Evolutionary conservation across 2,888 invertebrate genomes (phyloP).

Genomic region (Embidobia sp.): DNA sequence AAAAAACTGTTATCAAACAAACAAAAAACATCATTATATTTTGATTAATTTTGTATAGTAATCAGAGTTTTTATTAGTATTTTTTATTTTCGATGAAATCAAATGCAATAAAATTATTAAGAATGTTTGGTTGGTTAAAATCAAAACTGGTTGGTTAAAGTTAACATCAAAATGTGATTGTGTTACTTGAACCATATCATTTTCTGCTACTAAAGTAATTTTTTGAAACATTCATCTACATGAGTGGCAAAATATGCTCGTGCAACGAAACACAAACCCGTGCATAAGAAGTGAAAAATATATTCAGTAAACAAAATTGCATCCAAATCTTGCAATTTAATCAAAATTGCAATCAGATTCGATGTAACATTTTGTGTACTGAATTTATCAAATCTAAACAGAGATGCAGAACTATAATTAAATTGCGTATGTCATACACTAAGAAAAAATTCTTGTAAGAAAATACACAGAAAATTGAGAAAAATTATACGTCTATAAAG

Average conservation of each 20-base stretch:
- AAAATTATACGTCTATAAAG: no score
- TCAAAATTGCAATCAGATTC: no score
- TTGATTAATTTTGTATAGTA: no score
- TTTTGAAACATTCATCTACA: conserved; percentile 12
- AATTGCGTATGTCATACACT: not conserved
- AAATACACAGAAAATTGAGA: no score
- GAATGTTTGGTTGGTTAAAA: no score
- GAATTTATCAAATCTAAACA: conserved; percentile 28
- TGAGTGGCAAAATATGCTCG: conserved; percentile 20
- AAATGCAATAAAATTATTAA: not conserved
- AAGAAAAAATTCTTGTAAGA: not conserved
- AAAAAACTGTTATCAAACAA: no score
- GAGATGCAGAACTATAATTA: conserved; percentile 31
- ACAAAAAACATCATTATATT: no score
- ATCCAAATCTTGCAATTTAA: not conserved
- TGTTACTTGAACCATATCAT: not conserved
- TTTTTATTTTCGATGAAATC: no score
- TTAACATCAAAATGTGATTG: not conserved
- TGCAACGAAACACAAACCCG: conserved; percentile 59
- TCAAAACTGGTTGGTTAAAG: no score
- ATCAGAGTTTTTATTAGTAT: no score
- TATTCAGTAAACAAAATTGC: conserved; percentile 36
- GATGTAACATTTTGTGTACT: conserved; percentile 43
- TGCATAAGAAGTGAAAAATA: conserved; percentile 42
- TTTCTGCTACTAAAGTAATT: conserved; percentile 1